Evolutionary conservation across 2,888 invertebrate species (phyloP), one percentile per base, ranked within the genome.

Genomic region (Sisyra terminalis): DNA sequence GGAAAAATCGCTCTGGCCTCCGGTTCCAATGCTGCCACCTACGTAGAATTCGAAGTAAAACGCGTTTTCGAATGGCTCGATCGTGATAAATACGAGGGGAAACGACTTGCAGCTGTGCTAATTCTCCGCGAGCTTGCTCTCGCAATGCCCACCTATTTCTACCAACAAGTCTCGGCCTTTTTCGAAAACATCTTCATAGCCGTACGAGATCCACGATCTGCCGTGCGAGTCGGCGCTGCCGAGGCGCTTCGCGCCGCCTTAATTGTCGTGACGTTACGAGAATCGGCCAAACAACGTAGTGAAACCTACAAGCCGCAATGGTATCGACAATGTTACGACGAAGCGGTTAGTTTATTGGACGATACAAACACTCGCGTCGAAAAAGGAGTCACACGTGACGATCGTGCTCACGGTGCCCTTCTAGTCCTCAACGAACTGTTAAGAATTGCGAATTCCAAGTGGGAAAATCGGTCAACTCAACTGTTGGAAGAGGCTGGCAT

Each of bases 31-130:
- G 85, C 94, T 24, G 88, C 92, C 0, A 93, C 94, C 57, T 93
- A 94, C 58, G 93, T 97, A n/a, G 94, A 96, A 55, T 93, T 93
- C 66, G 94, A 96, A 65, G 89, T 96, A 2, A 92, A 92, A 59
- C 71, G 88, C 55, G 90, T 96, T 1, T 86, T 93, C 58, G 97
- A 97, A 59, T 94, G 92, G 92, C 68, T 97, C 4, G 80, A 83
- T 17, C 86, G 84, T 40, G 93, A 90, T 53, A 70, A 90, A 50
- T 79, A 89, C 59, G 94, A 96, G 61, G 70, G 87, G 2, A 82
- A 89, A 57, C 71, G 92, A 39, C 88, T 89, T 61, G 90, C 92
- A 9, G 93, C 93, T 9, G 92, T 94, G 2, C 67, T 97, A 39
- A 79, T 97, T 11, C 64, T 96, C 9, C 79, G 89, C 53, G 97